These are phyloP conservation scores for Pollicipes pollicipes DNA, from an alignment of 1,140 invertebrate species.

Conservation along the genomic window DNA sequence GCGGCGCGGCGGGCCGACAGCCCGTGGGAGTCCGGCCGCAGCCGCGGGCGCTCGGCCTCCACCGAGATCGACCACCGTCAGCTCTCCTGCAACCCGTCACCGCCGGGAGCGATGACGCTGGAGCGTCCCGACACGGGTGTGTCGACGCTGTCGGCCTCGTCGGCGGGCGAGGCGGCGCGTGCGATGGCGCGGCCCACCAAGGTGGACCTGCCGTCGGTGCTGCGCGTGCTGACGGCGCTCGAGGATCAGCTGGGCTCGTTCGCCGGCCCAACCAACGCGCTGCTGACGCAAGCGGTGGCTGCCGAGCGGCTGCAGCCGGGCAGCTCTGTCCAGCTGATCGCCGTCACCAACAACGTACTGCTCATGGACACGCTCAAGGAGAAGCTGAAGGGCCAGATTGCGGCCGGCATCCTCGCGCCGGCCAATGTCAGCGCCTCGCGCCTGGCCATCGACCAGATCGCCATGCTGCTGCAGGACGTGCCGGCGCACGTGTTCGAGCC, in stretches of 20 bases:
- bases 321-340: constrained; percentile 49
- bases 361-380: constrained; percentile 66
- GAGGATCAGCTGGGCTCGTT: constrained; percentile 60
- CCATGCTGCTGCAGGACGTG: not conserved
- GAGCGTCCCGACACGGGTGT: not conserved
- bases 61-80: not conserved
- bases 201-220: constrained; percentile 24
- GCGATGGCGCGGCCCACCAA: not conserved
- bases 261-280: constrained; percentile 51
- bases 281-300: constrained; percentile 49
- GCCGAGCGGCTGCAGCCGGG: constrained; percentile 49
- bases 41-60: not conserved
- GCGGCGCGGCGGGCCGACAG: not conserved
- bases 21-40: not conserved
- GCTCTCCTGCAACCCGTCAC: not conserved
- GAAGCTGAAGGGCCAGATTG: constrained; percentile 58
- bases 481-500: constrained; percentile 1
- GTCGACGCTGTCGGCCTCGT: not conserved
- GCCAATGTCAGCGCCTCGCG: constrained; percentile 29
- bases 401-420: constrained; percentile 50
- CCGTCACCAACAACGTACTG: constrained; percentile 47
- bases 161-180: not conserved
- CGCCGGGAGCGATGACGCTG: not conserved
- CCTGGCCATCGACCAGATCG: not conserved
- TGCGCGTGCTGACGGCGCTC: constrained; percentile 52